Percentiles rank a stretch among this genome's conserved stretches.
phyloP scores from a whole-genome alignment of 2,888 invertebrate species.

The Ecliptopera silaceata region DNA sequence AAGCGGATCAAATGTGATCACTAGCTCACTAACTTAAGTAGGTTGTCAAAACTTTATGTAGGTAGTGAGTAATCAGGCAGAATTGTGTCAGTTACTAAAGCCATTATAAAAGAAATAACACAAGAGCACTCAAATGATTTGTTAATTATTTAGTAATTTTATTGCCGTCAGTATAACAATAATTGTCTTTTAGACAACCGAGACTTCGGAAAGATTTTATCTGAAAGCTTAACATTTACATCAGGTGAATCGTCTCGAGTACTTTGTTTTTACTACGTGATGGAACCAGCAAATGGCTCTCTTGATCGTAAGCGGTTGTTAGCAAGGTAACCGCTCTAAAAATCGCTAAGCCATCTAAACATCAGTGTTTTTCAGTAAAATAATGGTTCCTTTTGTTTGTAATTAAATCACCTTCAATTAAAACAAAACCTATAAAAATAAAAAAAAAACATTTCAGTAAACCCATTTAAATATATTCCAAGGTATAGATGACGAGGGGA shows the following conservation, averaged over 20 bases:
- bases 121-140: no score
- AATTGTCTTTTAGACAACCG: background rate
- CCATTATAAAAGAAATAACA: no score
- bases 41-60: no score
- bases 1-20: no score
- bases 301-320: no score
- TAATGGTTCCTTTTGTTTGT: no score
- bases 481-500: slow-evolving; percentile 54
- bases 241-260: slow-evolving; percentile 5
- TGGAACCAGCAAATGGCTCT: slow-evolving; percentile 1
- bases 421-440: background rate
- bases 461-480: slow-evolving; percentile 34
- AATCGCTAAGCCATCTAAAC: no score
- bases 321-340: no score
- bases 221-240: background rate
- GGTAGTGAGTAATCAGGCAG: no score
- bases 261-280: slow-evolving; percentile 1
- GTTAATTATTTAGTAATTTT: background rate
- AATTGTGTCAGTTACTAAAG: no score
- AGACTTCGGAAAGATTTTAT: slow-evolving; percentile 8
- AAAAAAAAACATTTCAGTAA: slow-evolving; percentile 20
- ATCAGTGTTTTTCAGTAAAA: no score
- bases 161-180: background rate
- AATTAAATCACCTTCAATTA: background rate
- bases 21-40: no score